phyloP scores from a whole-genome alignment of 2,113 vertebrate genomes.

The Ophthalmolycus amberensis region DNA sequence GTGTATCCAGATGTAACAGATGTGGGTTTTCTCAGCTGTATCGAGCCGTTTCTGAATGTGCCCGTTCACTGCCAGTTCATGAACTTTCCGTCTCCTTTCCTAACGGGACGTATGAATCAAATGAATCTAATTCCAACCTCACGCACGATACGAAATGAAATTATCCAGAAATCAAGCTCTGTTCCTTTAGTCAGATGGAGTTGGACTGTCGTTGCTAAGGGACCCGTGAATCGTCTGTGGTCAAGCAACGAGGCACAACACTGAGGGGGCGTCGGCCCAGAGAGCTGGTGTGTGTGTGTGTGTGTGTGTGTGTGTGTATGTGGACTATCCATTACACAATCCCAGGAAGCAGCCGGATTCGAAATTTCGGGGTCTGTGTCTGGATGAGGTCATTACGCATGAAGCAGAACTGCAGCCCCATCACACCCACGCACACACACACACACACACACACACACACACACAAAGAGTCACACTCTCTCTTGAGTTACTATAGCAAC shows the following conservation, averaged over 20 bases:
- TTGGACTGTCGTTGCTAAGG: slow-evolving; percentile 17
- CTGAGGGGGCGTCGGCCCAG: slow-evolving; percentile 22
- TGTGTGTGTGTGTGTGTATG: slow-evolving; percentile 6
- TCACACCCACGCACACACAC: slow-evolving; percentile 37
- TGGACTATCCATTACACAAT: slow-evolving; percentile 70
- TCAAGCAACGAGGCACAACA: slow-evolving; percentile 44
- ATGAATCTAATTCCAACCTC: slow-evolving; percentile 27
- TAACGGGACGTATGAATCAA: background rate
- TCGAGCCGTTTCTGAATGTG: background rate
- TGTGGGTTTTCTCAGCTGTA: background rate
- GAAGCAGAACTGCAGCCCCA: slow-evolving; percentile 63
- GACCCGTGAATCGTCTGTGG: slow-evolving; percentile 32
- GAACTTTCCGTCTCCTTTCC: slow-evolving; percentile 34
- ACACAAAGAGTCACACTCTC: slow-evolving; percentile 48
- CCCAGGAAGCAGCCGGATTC: slow-evolving; percentile 65
- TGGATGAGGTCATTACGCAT: slow-evolving; percentile 76
- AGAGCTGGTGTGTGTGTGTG: slow-evolving; percentile 29
- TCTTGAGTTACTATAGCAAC: slow-evolving; percentile 72
- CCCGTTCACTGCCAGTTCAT: slow-evolving; percentile 36
- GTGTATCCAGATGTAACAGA: slow-evolving; percentile 15
- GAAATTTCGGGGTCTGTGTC: slow-evolving; percentile 62
- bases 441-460: slow-evolving; percentile 29
- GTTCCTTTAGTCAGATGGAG: slow-evolving; percentile 16
- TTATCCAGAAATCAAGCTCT: slow-evolving; percentile 23
- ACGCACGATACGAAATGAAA: slow-evolving; percentile 23